Base-by-base conservation (phyloP, 2,113 vertebrate genomes). In the Dipodomys ordii region DNA sequence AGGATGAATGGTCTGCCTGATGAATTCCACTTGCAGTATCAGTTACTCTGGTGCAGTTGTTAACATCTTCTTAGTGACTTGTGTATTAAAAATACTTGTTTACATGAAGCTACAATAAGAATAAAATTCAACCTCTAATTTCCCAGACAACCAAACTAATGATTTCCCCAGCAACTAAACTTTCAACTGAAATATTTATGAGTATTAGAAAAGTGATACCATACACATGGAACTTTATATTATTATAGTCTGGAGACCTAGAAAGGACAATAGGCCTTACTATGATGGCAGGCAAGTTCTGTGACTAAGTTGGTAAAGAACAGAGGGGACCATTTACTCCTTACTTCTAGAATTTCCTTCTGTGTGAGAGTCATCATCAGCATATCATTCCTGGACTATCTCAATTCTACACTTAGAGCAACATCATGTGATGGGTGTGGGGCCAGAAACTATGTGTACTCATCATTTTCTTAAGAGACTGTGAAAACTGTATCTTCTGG, bases 111-210 rank as follows among this genome's bases (percentile, higher is more conserved):
- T 62, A 44, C 2, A 27, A 49, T 5, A 89, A 73, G 12, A 82
- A 90, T 78, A 57, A 81, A 88, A 32, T 74, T 79, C 32, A 71
- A 25, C 62, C 16, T 79, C 11, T 71, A 62, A 12, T 93, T 57
- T 73, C 64, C 57, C 16, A 67, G 79, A 2, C 62, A 95, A 57
- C 32, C n/a, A 94, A 94, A 65, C 2, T 2, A 65, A 53, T 6
- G 18, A 71, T 73, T 2, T 92, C 71, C 28, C 16, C 3, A 60
- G 77, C 44, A 30, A 57, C 27, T 86, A 69, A 53, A 86, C 6
- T 91, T 94, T 64, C 46, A 77, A 90, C 60, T 62, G 74, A 18
- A 90, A 71, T 90, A 88, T 91, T 88, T 73, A 22, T 87, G 73
- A n/a, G 72, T 49, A 76, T 62, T n/a, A 86, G 69, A 90, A 57